phyloP scores from a whole-genome alignment of 2,113 vertebrate genomes.

The Lethenteron reissneri region DNA sequence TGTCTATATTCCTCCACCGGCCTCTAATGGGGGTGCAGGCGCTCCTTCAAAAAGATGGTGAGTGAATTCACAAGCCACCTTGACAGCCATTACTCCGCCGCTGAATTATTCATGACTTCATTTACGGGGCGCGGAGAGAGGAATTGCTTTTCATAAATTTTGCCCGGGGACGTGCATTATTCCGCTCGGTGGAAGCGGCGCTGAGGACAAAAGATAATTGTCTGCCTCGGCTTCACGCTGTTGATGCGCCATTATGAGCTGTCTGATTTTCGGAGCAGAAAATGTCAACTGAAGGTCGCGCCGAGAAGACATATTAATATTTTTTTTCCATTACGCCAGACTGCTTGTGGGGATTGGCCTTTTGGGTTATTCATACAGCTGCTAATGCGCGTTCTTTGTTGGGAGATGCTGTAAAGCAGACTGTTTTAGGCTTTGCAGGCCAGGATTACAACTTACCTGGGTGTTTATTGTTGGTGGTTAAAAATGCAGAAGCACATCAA shows the following conservation, averaged over 20 bases:
- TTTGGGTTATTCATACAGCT: slow-evolving; percentile 2
- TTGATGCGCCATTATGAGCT: slow-evolving; percentile 7
- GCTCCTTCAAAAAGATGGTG: neutral
- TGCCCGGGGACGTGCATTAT: slow-evolving; percentile 5
- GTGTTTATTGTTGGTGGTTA: no score
- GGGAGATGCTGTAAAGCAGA: slow-evolving; percentile 2
- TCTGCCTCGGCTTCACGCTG: slow-evolving; percentile 6
- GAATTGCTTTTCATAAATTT: slow-evolving; percentile 7
- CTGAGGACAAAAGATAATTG: slow-evolving; percentile 6
- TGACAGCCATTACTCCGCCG: slow-evolving; percentile 1
- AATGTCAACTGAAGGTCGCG: slow-evolving; percentile 7
- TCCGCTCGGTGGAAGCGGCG: slow-evolving; percentile 2
- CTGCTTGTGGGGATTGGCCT: slow-evolving; percentile 1
- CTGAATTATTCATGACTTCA: slow-evolving; percentile 6
- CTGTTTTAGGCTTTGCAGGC: no score
- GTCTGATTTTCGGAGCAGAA: slow-evolving; percentile 3
- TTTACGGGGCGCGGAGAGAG: slow-evolving; percentile 1
- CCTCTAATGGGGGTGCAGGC: slow-evolving; percentile 2
- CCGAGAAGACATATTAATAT: slow-evolving; percentile 5
- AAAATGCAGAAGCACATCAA: no score
- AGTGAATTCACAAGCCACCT: slow-evolving; percentile 1
- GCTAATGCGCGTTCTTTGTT: slow-evolving; percentile 4
- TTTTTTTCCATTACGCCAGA: slow-evolving; percentile 2
- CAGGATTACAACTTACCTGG: no score
- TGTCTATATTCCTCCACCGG: no score